A percentile compares a stretch with the other conserved stretches of the same genome.
Conservation (phyloP, 37 sponge, comb jelly and placozoan species). For the Petrosia ficiformis region DNA sequence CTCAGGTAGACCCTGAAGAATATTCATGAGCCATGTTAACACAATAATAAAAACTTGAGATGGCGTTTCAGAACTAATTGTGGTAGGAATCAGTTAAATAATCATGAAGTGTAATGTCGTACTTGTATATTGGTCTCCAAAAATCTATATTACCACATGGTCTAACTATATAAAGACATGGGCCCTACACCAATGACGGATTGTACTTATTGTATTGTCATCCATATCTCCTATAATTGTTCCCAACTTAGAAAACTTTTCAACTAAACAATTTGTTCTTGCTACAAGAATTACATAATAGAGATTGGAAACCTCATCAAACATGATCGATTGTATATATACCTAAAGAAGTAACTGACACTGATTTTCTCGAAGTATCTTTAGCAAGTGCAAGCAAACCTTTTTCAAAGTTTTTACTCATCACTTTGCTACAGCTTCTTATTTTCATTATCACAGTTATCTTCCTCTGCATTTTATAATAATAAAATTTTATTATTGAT, state of each 20-base stretch:
- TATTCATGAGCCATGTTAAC: no score
- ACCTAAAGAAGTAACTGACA: neutral
- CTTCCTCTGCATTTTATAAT: no score
- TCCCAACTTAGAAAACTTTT: neutral
- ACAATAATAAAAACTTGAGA: neutral
- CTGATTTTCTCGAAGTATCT: neutral
- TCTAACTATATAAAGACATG: neutral
- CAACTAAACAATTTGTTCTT: no score
- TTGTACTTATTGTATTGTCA: neutral
- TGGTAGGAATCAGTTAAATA: neutral
- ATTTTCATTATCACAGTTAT: no score
- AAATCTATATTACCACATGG: conserved; percentile 9
- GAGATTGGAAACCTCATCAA: no score
- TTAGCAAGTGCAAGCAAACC: no score
- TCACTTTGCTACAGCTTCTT: no score
- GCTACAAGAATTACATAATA: neutral
- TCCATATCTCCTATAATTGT: neutral
- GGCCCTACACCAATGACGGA: neutral
- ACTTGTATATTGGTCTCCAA: neutral
- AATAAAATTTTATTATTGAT: no score
- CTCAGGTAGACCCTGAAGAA: no score
- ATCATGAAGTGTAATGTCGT: neutral
- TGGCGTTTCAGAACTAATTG: neutral
- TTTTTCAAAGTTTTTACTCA: no score
- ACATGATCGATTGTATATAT: neutral